Conservation (phyloP, 2,797 vertebrate genomes). For the Gila robusta region DNA sequence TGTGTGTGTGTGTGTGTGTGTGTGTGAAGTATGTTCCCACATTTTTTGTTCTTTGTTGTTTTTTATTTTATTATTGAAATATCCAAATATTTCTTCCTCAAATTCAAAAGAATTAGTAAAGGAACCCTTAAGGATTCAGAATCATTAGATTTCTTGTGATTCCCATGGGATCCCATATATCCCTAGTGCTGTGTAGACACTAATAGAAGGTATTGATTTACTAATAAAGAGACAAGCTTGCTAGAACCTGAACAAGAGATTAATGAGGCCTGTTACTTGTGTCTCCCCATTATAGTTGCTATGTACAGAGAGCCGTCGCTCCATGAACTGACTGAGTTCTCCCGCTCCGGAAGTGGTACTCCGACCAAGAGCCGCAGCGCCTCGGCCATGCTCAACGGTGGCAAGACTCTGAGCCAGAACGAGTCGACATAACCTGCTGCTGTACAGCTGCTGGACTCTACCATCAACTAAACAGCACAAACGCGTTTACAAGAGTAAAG, state of each 20-base stretch:
- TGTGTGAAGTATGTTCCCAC: not conserved
- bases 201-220: constrained; percentile 13
- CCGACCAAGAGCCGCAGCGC: constrained; percentile 82
- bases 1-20: not conserved
- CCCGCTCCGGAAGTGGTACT: constrained; percentile 79
- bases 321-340: constrained; percentile 81
- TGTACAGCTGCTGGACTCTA: constrained; percentile 39
- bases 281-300: constrained; percentile 70
- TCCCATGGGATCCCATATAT: not conserved
- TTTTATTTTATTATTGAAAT: not conserved
- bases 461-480: constrained; percentile 58
- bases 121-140: not conserved
- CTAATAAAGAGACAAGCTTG: not conserved
- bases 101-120: not conserved
- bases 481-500: constrained; percentile 61
- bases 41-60: not conserved
- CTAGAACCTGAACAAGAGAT: not conserved
- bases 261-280: constrained; percentile 31
- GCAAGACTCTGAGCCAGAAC: constrained; percentile 79
- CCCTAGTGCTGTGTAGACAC: not conserved
- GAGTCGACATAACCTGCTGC: constrained; percentile 77
- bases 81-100: not conserved
- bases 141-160: not conserved
- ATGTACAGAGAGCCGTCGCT: constrained; percentile 84
- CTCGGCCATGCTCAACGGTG: constrained; percentile 78